phyloP scores from a whole-genome alignment of 2,113 vertebrate species.

The Callaeas wilsoni region DNA sequence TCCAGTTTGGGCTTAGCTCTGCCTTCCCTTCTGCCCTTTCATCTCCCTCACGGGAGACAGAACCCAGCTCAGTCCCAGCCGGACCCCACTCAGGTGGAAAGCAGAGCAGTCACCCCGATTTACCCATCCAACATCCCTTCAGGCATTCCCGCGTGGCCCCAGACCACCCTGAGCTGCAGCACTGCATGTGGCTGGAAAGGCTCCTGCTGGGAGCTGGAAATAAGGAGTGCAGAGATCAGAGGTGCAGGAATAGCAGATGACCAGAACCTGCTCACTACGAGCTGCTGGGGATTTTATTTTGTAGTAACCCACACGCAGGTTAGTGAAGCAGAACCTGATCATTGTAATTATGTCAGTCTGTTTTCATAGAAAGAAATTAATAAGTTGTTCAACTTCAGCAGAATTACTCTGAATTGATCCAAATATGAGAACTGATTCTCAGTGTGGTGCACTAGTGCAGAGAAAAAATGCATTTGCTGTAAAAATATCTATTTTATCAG shows the following conservation, averaged over 20 bases:
- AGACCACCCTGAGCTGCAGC: not conserved
- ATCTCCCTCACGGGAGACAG: not conserved
- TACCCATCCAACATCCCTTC: not conserved
- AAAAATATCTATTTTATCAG: not conserved
- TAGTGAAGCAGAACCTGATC: not conserved
- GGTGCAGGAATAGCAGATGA: not conserved
- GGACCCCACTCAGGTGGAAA: not conserved
- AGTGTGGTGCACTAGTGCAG: not conserved
- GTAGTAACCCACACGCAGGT: not conserved
- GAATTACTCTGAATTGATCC: not conserved
- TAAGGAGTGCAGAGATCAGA: not conserved
- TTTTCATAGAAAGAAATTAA: not conserved
- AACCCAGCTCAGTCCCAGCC: not conserved
- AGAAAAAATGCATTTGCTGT: not conserved
- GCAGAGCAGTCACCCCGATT: not conserved
- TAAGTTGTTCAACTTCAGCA: not conserved
- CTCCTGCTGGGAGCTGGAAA: not conserved
- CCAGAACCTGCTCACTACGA: accelerated
- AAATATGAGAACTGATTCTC: not conserved
- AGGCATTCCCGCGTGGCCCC: not conserved
- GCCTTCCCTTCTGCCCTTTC: not conserved
- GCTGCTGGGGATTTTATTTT: not conserved
- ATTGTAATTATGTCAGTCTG: not conserved
- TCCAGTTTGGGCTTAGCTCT: not conserved
- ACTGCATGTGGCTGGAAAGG: accelerated